phyloP scores from a whole-genome alignment of 1,140 invertebrate species.

The Pseudomyrmex concolor region DNA sequence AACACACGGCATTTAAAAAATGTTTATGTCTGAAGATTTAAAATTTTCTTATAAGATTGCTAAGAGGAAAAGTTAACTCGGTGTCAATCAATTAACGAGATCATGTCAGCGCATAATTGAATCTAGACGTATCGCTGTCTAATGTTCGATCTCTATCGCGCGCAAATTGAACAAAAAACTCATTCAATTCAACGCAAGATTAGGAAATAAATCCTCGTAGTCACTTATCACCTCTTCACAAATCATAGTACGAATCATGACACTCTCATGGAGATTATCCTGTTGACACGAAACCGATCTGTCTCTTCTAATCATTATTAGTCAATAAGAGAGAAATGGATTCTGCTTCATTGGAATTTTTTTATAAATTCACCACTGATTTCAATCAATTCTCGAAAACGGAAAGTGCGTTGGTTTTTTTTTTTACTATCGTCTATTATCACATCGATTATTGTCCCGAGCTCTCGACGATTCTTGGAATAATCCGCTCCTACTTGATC shows the following conservation, averaged over 20 bases:
- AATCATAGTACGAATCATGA: constrained; percentile 14
- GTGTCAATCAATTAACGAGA: not conserved
- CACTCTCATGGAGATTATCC: constrained; percentile 28
- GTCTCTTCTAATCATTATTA: constrained; percentile 1
- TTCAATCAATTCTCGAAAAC: not conserved
- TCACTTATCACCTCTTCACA: constrained; percentile 52
- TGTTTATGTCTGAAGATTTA: not conserved
- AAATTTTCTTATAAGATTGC: not conserved
- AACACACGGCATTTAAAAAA: not conserved
- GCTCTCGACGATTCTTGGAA: not conserved
- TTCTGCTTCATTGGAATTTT: not conserved
- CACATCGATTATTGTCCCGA: not conserved
- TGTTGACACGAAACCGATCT: constrained; percentile 17
- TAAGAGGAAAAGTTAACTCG: not conserved
- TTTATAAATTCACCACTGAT: not conserved
- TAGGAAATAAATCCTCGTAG: not conserved
- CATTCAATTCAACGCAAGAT: not conserved
- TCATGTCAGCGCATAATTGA: not conserved
- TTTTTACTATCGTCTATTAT: constrained; percentile 2
- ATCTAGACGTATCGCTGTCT: too few relatives aligned
- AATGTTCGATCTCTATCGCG: not conserved
- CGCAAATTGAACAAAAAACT: not conserved
- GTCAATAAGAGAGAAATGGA: not conserved
- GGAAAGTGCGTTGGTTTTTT: not conserved
- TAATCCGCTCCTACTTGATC: constrained; percentile 3